Percentiles rank a stretch among this genome's conserved stretches.
These are phyloP conservation scores for Seriola dumerili DNA, from an alignment of 2,113 vertebrate genomes.

Conservation along the genomic window DNA sequence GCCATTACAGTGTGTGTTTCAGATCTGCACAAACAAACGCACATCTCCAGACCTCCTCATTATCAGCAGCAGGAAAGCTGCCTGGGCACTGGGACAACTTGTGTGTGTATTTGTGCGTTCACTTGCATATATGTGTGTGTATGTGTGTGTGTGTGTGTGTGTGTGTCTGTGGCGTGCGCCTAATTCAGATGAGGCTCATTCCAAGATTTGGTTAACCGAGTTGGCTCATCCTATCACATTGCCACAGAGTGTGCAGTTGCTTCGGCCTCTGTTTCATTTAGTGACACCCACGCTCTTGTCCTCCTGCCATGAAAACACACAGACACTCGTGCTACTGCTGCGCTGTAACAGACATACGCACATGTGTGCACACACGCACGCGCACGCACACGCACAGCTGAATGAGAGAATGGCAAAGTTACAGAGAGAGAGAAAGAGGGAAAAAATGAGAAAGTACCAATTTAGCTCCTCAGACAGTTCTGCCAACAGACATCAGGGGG, in stretches of 20 bases:
- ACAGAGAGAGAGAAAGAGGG: slow-evolving; percentile 45
- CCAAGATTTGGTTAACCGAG: slow-evolving; percentile 73
- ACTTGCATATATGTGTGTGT: not conserved
- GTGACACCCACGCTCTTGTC: slow-evolving; percentile 66
- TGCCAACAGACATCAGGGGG: slow-evolving; percentile 72
- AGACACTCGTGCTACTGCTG: slow-evolving; percentile 20
- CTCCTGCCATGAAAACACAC: slow-evolving; percentile 58
- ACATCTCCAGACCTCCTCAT: slow-evolving; percentile 70
- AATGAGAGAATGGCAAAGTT: slow-evolving; percentile 58
- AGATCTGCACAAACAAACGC: slow-evolving; percentile 71
- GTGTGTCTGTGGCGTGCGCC: slow-evolving; percentile 29
- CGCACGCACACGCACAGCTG: slow-evolving; percentile 14
- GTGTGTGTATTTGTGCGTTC: slow-evolving; percentile 18
- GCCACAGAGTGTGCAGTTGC: slow-evolving; percentile 70
- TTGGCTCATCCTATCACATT: slow-evolving; percentile 65
- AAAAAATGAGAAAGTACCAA: slow-evolving; percentile 75
- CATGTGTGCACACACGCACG: not conserved
- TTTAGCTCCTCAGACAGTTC: slow-evolving; percentile 72
- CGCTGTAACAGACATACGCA: slow-evolving; percentile 34
- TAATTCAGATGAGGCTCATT: slow-evolving; percentile 38
- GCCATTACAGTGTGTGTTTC: slow-evolving; percentile 65
- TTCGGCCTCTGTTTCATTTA: slow-evolving; percentile 72
- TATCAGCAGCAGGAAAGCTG: slow-evolving; percentile 63
- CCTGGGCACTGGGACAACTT: slow-evolving; percentile 65
- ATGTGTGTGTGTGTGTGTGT: slow-evolving; percentile 31